phyloP scores from a whole-genome alignment of 2,888 invertebrate genomes.

The Eupeodes latifasciatus region DNA sequence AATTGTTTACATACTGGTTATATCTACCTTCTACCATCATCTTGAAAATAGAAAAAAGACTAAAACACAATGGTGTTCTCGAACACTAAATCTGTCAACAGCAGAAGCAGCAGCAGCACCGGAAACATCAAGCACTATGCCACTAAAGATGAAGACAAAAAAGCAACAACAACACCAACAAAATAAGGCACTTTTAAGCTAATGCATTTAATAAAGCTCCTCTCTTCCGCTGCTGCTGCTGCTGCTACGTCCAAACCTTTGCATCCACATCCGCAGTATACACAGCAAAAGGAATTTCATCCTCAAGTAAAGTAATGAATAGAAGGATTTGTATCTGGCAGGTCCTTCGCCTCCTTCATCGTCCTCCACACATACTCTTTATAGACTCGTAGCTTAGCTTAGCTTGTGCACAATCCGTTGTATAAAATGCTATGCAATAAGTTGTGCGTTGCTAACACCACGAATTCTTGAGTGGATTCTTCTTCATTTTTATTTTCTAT shows the following conservation, averaged over 20 bases:
- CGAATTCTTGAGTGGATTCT: constrained; percentile 31
- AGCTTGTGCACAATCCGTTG: constrained; percentile 22
- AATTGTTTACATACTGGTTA: constrained; percentile 4
- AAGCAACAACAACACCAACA: constrained; percentile 20
- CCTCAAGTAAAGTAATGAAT: constrained; percentile 52
- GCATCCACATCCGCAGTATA: neutral
- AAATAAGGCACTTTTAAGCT: constrained; percentile 47
- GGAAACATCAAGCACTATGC: constrained; percentile 23
- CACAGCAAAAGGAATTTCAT: neutral
- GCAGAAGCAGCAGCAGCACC: constrained; percentile 8
- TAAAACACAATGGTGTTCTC: constrained; percentile 25
- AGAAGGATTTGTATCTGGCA: constrained; percentile 50
- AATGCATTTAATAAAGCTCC: constrained; percentile 56
- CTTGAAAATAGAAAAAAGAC: neutral
- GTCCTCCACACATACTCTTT: too few species aligned
- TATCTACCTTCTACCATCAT: neutral
- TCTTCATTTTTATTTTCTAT: neutral
- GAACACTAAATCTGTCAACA: constrained; percentile 44
- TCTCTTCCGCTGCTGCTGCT: too few species aligned
- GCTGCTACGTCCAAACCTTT: neutral
- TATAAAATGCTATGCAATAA: constrained; percentile 14
- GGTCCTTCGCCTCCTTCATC: constrained; percentile 6
- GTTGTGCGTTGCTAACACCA: constrained; percentile 32
- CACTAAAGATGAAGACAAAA: constrained; percentile 32
- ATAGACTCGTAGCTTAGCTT: too few species aligned